phyloP scores from a whole-genome alignment of 2,797 vertebrate genomes.

The Buceros bicornis region DNA sequence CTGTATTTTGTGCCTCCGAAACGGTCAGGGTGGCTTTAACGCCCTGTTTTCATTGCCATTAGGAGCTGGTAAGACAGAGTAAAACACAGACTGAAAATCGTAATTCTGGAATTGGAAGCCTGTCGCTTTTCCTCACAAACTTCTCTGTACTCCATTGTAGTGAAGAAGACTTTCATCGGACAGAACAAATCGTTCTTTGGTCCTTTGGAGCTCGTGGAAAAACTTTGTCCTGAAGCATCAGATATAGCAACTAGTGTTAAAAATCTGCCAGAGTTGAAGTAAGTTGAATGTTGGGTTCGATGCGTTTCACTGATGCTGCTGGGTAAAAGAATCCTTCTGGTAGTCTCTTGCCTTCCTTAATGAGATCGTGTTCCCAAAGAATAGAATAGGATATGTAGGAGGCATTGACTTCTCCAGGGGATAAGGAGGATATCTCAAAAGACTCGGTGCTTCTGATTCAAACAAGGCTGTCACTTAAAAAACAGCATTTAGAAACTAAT shows the following conservation, averaged over 20 bases:
- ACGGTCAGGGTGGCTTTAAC: background rate
- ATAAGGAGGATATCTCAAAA: background rate
- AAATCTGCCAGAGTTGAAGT: conserved; percentile 96
- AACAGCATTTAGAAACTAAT: background rate
- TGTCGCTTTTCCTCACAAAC: background rate
- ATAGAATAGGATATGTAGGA: background rate
- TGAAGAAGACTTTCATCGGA: conserved; percentile 95
- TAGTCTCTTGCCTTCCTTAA: background rate
- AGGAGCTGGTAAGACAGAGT: background rate
- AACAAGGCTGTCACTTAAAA: background rate
- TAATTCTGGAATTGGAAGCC: background rate
- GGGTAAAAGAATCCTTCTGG: background rate
- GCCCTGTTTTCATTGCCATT: rapidly evolving
- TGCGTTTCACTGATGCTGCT: background rate
- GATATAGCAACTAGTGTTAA: conserved; percentile 94
- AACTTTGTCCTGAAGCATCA: conserved; percentile 93
- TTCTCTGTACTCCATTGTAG: conserved; percentile 78
- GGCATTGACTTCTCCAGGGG: background rate
- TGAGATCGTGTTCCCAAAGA: background rate
- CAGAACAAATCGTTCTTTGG: conserved; percentile 97
- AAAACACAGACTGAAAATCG: background rate
- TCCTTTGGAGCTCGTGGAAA: conserved; percentile 95
- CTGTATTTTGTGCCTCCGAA: background rate
- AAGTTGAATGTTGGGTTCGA: conserved; percentile 64
- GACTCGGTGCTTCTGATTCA: background rate